Conservation (phyloP, 1,140 invertebrate species). For the Apis laboriosa region DNA sequence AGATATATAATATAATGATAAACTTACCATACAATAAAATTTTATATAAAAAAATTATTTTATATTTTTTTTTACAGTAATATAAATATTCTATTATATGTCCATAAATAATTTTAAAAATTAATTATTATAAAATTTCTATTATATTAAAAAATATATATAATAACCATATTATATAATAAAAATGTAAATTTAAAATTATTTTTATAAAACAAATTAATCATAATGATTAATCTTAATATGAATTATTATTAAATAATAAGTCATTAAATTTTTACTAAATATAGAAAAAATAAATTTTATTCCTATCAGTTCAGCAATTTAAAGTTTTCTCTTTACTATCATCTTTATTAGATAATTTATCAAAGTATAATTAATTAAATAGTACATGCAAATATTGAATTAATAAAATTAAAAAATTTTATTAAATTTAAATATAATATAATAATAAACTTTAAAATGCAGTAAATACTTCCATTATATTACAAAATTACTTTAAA, state of each 20-base stretch:
- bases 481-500: background rate
- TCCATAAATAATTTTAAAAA: background rate
- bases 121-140: background rate
- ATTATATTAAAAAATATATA: background rate
- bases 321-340: constrained; percentile 43
- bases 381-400: background rate
- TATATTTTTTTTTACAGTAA: background rate
- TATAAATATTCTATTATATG: background rate
- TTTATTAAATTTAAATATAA: background rate
- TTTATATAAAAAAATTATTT: background rate
- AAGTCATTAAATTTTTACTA: constrained; percentile 7
- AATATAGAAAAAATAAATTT: constrained; percentile 11
- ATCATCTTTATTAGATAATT: background rate
- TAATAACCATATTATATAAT: background rate
- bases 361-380: background rate
- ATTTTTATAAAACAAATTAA: background rate
- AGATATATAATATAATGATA: background rate
- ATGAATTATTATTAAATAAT: background rate
- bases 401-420: constrained; percentile 3
- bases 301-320: constrained; percentile 60
- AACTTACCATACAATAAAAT: constrained; percentile 23
- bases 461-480: background rate
- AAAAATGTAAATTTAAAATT: background rate
- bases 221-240: background rate
- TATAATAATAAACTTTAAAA: background rate